Conservation (phyloP, 2,888 invertebrate species). For the Stenodema calcarata region DNA sequence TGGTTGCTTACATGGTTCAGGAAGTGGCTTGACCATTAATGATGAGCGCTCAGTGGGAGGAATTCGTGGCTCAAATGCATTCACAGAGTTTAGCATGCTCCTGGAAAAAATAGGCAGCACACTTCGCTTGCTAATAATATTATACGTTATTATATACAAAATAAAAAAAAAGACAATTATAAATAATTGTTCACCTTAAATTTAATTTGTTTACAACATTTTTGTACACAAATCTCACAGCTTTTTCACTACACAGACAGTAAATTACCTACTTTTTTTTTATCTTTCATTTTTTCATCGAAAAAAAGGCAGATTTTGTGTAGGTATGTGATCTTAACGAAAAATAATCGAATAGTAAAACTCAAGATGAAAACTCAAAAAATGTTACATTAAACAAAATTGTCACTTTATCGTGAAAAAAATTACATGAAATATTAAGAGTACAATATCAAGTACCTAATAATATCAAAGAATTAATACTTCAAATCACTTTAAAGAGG, state of each 20-base stretch:
- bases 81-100: conserved; percentile 96
- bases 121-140: conserved; percentile 53
- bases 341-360: neutral
- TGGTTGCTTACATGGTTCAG: conserved; percentile 77
- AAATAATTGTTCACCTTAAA: neutral
- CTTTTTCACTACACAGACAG: conserved; percentile 15
- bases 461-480: neutral
- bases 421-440: neutral
- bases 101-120: conserved; percentile 69
- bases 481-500: conserved; percentile 22
- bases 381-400: neutral
- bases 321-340: neutral
- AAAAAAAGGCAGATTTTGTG: neutral
- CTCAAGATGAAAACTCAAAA: neutral
- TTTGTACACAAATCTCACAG: conserved; percentile 26
- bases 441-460: neutral
- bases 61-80: conserved; percentile 88
- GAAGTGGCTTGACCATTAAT: conserved; percentile 79
- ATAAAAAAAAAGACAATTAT: neutral
- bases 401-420: neutral
- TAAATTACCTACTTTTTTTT: neutral
- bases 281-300: neutral
- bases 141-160: conserved; percentile 18
- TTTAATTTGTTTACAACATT: neutral
- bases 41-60: conserved; percentile 81